Evolutionary conservation across 1,140 invertebrate genomes (phyloP).

Genomic region (Drosophila burlai): DNA sequence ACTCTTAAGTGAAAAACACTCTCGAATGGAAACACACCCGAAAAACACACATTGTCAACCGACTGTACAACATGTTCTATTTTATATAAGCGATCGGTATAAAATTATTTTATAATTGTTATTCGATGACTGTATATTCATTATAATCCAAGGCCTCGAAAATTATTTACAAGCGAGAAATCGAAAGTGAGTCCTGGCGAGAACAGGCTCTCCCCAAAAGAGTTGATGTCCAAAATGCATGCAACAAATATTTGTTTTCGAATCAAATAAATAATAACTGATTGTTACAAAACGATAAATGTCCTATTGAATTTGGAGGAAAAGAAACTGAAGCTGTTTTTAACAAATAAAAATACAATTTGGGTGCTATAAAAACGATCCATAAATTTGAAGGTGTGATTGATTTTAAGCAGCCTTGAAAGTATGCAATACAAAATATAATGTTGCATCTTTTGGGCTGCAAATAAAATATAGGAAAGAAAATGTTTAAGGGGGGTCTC

Average conservation of each 20-base stretch:
- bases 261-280: conserved; percentile 57
- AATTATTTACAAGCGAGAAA: conserved; percentile 24
- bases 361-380: too few relatives aligned
- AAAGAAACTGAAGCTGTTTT: not conserved
- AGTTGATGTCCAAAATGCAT: conserved; percentile 18
- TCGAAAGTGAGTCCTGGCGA: conserved; percentile 2
- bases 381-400: too few relatives aligned
- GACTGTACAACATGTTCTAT: conserved; percentile 55
- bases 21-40: conserved; percentile 36
- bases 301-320: not conserved
- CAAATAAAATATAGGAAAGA: not conserved
- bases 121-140: conserved; percentile 42
- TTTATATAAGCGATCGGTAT: conserved; percentile 55
- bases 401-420: not conserved
- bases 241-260: conserved; percentile 51
- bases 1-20: conserved; percentile 43
- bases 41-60: conserved; percentile 42
- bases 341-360: not conserved
- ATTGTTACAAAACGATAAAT: conserved; percentile 43
- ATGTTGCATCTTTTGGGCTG: not conserved
- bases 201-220: not conserved
- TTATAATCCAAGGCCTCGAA: conserved; percentile 25
- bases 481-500: too few relatives aligned
- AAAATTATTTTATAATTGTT: conserved; percentile 56
- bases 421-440: not conserved